phyloP scores from a whole-genome alignment of 2,797 vertebrate species.

The Eidolon dupreanum region DNA sequence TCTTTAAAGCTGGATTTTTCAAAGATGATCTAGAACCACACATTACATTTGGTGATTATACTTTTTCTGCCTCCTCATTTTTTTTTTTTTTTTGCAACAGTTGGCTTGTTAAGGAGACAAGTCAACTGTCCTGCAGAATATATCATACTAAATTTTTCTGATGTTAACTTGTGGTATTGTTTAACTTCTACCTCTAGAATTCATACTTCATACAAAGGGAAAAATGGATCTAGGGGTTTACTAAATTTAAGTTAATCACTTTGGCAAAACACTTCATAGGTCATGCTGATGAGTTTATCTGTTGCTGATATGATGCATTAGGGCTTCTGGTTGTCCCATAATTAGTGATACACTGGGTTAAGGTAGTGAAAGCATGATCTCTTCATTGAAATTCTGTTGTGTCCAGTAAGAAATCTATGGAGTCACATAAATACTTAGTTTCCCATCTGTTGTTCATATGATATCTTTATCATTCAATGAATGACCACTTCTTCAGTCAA shows the following conservation, averaged over 20 bases:
- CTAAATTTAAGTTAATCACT: not conserved
- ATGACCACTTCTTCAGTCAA: not conserved
- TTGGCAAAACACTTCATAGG: not conserved
- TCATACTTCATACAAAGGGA: not conserved
- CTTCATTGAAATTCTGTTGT: not conserved
- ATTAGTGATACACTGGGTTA: not conserved
- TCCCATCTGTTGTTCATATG: not conserved
- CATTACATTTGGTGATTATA: not conserved
- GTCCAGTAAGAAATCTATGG: not conserved
- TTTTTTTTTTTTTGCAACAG: not conserved
- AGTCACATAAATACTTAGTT: not conserved
- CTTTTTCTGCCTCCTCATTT: not conserved
- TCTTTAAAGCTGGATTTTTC: not conserved
- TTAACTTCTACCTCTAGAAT: not conserved
- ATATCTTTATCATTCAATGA: not conserved
- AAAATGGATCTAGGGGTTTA: not conserved
- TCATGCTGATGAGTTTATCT: not conserved
- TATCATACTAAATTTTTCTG: not conserved
- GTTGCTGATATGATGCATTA: not conserved
- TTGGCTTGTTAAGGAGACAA: not conserved
- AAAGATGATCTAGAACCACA: not conserved
- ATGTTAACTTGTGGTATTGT: not conserved
- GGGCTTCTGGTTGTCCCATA: not conserved
- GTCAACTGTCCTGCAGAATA: not conserved
- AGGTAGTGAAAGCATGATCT: not conserved